These are phyloP conservation scores for Misgurnus mizolepis DNA, from an alignment of 2,113 vertebrate genomes.

Conservation along the genomic window DNA sequence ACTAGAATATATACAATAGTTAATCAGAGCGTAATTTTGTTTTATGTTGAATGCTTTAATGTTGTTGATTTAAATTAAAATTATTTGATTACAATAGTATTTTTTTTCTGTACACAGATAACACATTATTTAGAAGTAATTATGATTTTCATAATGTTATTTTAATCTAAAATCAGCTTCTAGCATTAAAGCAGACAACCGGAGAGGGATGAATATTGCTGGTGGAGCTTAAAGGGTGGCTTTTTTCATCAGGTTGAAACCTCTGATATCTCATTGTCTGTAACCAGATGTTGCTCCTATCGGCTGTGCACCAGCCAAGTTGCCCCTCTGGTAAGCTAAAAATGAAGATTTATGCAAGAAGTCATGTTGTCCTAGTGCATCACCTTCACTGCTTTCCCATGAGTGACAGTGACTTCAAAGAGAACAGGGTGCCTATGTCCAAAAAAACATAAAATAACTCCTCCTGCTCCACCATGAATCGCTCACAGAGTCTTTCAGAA, in stretches of 20 bases:
- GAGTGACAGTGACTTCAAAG: conserved; percentile 72
- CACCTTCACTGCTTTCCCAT: conserved; percentile 68
- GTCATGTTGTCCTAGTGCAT: conserved; percentile 74
- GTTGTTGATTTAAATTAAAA: no score
- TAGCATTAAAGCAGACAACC: neutral
- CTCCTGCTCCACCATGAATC: conserved; percentile 62
- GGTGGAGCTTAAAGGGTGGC: conserved; percentile 60
- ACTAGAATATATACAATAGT: no score
- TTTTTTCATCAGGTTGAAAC: conserved; percentile 55
- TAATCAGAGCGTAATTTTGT: no score
- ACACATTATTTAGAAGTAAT: no score
- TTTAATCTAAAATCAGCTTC: neutral
- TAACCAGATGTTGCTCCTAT: conserved; percentile 63
- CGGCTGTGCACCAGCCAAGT: conserved; percentile 61
- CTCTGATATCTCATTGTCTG: conserved; percentile 60
- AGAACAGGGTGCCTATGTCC: conserved; percentile 18
- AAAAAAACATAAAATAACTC: conserved; percentile 67
- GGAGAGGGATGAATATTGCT: conserved; percentile 29
- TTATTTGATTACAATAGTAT: no score
- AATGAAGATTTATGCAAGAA: conserved; percentile 72
- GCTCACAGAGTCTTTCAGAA: conserved; percentile 60
- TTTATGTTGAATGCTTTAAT: no score
- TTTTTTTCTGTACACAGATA: no score
- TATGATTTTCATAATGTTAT: no score
- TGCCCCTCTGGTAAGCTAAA: conserved; percentile 69